Conservation (phyloP, 2,113 vertebrate genomes). For the Gyps fulvus region DNA sequence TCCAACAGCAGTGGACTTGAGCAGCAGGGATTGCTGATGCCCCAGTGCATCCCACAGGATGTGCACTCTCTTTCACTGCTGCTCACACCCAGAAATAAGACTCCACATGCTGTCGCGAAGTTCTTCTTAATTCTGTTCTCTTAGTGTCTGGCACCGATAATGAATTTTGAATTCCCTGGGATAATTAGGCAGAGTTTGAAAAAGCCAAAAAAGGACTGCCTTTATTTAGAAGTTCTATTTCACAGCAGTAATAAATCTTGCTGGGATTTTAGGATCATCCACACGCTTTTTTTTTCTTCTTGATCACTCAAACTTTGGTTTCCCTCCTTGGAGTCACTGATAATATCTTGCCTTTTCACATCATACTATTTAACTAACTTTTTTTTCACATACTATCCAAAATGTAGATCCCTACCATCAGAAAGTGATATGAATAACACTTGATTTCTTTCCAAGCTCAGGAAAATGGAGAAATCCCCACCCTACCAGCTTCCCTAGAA, state of each 20-base stretch:
- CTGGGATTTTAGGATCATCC: not conserved
- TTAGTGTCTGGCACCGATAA: not conserved
- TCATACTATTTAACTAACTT: not conserved
- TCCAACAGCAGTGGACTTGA: not conserved
- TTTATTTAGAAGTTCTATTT: not conserved
- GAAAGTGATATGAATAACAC: not conserved
- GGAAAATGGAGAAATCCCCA: not conserved
- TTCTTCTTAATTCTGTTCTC: not conserved
- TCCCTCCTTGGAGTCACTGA: not conserved
- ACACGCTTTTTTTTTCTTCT: not conserved
- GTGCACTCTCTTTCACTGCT: not conserved
- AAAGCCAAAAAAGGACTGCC: not conserved
- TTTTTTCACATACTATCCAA: not conserved
- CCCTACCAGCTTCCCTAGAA: not conserved
- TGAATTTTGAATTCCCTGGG: not conserved
- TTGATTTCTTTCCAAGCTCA: not conserved
- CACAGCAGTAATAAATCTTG: not conserved
- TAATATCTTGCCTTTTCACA: not conserved
- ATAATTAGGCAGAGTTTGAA: not conserved
- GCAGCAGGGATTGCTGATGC: not conserved
- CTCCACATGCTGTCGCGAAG: not conserved
- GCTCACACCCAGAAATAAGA: not conserved
- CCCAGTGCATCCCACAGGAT: not conserved
- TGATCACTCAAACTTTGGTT: not conserved
- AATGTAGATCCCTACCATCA: not conserved